These are phyloP conservation scores for Augochlorella aurata DNA, from an alignment of 2,888 invertebrate species.

Conservation along the genomic window DNA sequence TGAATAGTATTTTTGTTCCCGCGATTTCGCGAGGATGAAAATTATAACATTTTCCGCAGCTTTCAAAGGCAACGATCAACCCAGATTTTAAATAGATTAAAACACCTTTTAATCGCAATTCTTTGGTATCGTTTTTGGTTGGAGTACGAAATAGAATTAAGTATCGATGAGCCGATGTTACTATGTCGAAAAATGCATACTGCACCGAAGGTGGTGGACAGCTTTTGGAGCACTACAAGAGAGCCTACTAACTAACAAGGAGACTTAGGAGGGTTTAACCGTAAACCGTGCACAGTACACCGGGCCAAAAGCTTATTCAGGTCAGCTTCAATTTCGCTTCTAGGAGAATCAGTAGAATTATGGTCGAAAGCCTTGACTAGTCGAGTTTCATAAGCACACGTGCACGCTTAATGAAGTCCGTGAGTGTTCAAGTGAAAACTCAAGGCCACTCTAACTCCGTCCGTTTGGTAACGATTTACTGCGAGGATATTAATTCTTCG, in stretches of 20 bases:
- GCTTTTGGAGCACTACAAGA: background rate
- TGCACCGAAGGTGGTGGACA: background rate
- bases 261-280: conserved; percentile 9
- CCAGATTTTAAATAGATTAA: too few relatives aligned
- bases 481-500: background rate
- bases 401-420: background rate
- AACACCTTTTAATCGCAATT: too few relatives aligned
- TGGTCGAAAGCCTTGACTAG: conserved; percentile 6
- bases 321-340: conserved; percentile 16
- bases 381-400: background rate
- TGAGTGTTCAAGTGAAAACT: background rate
- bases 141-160: background rate
- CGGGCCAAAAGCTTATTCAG: conserved; percentile 6
- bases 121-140: background rate
- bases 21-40: too few relatives aligned
- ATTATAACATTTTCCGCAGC: too few relatives aligned
- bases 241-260: conserved; percentile 2
- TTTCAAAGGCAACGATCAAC: too few relatives aligned
- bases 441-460: background rate
- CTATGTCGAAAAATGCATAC: background rate
- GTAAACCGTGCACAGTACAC: conserved; percentile 9
- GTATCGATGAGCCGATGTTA: background rate
- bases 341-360: conserved; percentile 9
- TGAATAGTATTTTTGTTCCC: too few relatives aligned
- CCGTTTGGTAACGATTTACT: background rate